Evolutionary conservation across 2,113 vertebrate species (phyloP), one percentile per base, ranked within the genome.

Genomic region (Progne subis): DNA sequence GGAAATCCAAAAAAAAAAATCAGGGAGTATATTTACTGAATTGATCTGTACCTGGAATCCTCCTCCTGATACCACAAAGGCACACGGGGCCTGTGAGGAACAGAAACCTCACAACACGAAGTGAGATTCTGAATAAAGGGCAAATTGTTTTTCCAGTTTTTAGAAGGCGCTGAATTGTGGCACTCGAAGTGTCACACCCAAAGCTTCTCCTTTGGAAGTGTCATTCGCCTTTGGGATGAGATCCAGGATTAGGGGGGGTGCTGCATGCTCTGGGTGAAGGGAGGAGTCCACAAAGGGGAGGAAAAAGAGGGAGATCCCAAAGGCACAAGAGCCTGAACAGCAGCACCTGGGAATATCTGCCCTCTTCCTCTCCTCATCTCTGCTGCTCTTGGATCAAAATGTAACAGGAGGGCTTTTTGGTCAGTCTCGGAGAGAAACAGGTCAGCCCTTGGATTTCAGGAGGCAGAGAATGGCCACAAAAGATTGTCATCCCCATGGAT

Each of bases 1-100:
- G 67, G 90, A 91, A 71, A 31, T 57, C 82, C 82, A 75, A 92
- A 94, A 95, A 91, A 37, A 37, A 91, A 90, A 84, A 74, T 7
- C 88, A 72, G 68, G 32, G 75, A 64, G 44, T 87, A 8, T 90
- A 71, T 94, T 93, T 94, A 78, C 64, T 90, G 95, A 87, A 44
- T 31, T 61, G 55, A 56, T 85, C 85, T 78, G 29, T 46, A 47
- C 39, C 90, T 88, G 91, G 91, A 93, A 94, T 64, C 82, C 92
- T 93, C 85, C 78, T 85, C 70, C 71, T 9, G 3, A 46, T 57
- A 2, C 78, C 70, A 81, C 84, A 87, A 65, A 91, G 69, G 72
- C 55, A 49, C 81, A 67, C 0, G 0, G 76, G 65, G 68, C 52
- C 60, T 53, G 47, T 25, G 49, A 11, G 91, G 44, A 89, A 18